phyloP scores from a whole-genome alignment of 2,113 vertebrate genomes.

The Myodes glareolus region DNA sequence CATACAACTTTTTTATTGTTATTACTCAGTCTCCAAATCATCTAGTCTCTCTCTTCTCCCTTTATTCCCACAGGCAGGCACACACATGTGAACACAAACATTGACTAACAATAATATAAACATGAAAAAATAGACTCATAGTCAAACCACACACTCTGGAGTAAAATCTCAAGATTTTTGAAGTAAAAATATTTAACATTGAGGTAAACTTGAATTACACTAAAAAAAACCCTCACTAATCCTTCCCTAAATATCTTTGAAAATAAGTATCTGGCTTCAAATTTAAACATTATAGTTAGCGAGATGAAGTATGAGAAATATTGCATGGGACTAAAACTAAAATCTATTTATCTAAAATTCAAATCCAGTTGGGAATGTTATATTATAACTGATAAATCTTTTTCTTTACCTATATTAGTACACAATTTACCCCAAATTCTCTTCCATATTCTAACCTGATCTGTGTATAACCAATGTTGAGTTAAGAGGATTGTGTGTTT shows the following conservation, averaged over 20 bases:
- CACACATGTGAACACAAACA: neutral
- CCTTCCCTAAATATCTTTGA: neutral
- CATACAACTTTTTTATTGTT: neutral
- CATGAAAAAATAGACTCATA: neutral
- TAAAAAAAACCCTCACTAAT: neutral
- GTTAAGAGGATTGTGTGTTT: neutral
- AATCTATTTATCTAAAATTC: neutral
- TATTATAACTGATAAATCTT: neutral
- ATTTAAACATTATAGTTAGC: neutral
- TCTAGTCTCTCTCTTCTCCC: neutral
- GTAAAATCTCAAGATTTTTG: neutral
- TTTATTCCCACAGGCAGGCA: neutral
- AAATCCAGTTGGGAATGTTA: neutral
- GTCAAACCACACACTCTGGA: neutral
- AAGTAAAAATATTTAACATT: neutral
- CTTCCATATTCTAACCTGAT: neutral
- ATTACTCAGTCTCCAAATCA: neutral
- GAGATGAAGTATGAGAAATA: neutral
- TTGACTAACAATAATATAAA: neutral
- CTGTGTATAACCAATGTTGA: neutral
- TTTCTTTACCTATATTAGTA: neutral
- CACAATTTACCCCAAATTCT: neutral
- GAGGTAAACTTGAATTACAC: slow-evolving; percentile 2
- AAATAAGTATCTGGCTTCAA: neutral
- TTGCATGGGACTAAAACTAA: neutral